These are phyloP conservation scores for Cosmia pyralina DNA, from an alignment of 2,888 invertebrate species.

Conservation along the genomic window DNA sequence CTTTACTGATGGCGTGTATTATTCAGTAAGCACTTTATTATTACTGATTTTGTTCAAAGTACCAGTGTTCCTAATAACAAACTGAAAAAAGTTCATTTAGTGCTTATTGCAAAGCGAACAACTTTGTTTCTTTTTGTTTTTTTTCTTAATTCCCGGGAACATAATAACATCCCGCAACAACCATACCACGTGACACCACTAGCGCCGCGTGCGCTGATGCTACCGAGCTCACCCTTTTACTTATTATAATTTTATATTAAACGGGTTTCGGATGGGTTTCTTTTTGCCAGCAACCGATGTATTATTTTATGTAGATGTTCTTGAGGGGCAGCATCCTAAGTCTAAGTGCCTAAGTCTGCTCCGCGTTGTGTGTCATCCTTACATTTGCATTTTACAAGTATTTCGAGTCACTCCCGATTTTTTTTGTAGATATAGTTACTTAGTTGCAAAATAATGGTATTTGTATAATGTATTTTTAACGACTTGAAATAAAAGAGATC, in stretches of 20 bases:
- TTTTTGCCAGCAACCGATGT: slow-evolving; percentile 43
- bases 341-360: slow-evolving; percentile 36
- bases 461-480: too few relatives aligned
- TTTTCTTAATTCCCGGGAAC: not conserved
- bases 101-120: not conserved
- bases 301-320: slow-evolving; percentile 65
- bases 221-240: slow-evolving; percentile 68
- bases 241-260: slow-evolving; percentile 74
- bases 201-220: slow-evolving; percentile 46
- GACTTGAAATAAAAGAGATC: too few relatives aligned
- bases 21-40: not conserved
- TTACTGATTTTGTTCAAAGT: not conserved
- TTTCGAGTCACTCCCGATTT: slow-evolving; percentile 20
- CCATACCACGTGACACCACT: slow-evolving; percentile 26
- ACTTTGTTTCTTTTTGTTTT: not conserved
- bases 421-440: too few relatives aligned
- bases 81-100: too few relatives aligned
- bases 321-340: slow-evolving; percentile 42
- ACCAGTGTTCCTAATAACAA: not conserved
- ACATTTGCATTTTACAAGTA: slow-evolving; percentile 51
- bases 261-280: slow-evolving; percentile 59
- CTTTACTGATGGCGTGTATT: not conserved
- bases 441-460: too few relatives aligned
- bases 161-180: slow-evolving; percentile 6
- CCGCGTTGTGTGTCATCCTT: slow-evolving; percentile 37